Evolutionary conservation across 2,888 invertebrate genomes (phyloP).

Genomic region (Lithosia quadra): DNA sequence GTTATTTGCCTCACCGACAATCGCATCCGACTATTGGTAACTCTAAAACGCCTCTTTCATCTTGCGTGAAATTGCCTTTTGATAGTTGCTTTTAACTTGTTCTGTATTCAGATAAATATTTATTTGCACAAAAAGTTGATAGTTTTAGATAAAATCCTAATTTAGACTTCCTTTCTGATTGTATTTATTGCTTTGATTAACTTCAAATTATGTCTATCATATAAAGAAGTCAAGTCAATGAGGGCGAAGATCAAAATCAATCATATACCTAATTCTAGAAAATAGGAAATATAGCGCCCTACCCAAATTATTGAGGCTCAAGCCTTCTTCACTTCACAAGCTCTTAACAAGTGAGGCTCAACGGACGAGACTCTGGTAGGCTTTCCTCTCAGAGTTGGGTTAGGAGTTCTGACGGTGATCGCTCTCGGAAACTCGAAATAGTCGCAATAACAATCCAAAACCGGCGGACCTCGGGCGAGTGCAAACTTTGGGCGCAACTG

Average conservation of each 20-base stretch:
- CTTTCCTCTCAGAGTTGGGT: no score
- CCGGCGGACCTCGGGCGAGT: no score
- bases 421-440: no score
- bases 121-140: slow-evolving; percentile 49
- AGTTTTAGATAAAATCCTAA: slow-evolving; percentile 32
- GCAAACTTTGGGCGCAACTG: no score
- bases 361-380: no score
- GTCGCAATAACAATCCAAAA: no score
- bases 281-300: no score
- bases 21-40: slow-evolving; percentile 62
- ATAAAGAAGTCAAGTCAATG: slow-evolving; percentile 16
- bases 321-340: no score
- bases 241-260: slow-evolving; percentile 9
- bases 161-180: slow-evolving; percentile 23
- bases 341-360: no score
- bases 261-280: slow-evolving; percentile 25
- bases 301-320: no score
- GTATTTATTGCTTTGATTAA: slow-evolving; percentile 19
- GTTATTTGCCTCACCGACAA: slow-evolving; percentile 57
- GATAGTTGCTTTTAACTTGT: slow-evolving; percentile 55
- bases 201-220: slow-evolving; percentile 7
- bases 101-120: slow-evolving; percentile 43
- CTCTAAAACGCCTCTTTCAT: slow-evolving; percentile 67
- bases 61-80: slow-evolving; percentile 70
- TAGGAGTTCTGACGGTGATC: no score